phyloP scores from a whole-genome alignment of 2,797 vertebrate genomes.

The Alca torda region DNA sequence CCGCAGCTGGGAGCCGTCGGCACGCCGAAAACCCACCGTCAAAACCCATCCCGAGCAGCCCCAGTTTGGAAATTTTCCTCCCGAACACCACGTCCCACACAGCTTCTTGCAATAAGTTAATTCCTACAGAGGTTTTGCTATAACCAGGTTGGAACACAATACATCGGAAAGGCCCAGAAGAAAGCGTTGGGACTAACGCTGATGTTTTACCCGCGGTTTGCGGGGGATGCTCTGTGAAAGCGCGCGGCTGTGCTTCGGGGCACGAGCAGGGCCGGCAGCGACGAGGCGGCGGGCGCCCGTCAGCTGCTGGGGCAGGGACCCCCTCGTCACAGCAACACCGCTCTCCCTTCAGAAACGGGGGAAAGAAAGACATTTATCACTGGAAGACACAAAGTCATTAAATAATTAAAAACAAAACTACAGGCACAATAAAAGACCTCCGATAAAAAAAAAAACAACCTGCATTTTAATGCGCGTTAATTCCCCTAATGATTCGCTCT shows the following conservation, averaged over 20 bases:
- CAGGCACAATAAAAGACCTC: slow-evolving; percentile 75
- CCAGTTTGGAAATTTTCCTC: not conserved
- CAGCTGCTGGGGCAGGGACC: not conserved
- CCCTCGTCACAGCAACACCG: slow-evolving; percentile 4
- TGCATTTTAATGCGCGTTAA: slow-evolving; percentile 77
- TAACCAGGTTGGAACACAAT: not conserved
- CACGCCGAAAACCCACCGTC: rapidly evolving
- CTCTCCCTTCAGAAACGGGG: slow-evolving; percentile 6
- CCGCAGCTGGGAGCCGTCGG: rapidly evolving
- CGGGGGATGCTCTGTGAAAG: not conserved
- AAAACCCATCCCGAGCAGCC: not conserved
- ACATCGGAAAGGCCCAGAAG: not conserved
- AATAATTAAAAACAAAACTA: slow-evolving; percentile 82
- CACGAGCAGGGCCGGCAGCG: not conserved
- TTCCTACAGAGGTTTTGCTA: not conserved
- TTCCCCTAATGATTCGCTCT: slow-evolving; percentile 77
- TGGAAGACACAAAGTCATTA: slow-evolving; percentile 79
- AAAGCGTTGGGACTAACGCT: not conserved
- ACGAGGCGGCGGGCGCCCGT: not conserved
- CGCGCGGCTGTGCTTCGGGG: not conserved
- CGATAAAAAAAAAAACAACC: slow-evolving; percentile 60
- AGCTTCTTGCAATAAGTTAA: not conserved
- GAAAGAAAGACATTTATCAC: slow-evolving; percentile 73
- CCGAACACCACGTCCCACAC: not conserved
- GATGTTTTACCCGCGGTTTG: not conserved